Percentiles rank a stretch among this genome's conserved stretches.
phyloP scores from a whole-genome alignment of 2,888 invertebrate species.

The Dolichomitus sp. region DNA sequence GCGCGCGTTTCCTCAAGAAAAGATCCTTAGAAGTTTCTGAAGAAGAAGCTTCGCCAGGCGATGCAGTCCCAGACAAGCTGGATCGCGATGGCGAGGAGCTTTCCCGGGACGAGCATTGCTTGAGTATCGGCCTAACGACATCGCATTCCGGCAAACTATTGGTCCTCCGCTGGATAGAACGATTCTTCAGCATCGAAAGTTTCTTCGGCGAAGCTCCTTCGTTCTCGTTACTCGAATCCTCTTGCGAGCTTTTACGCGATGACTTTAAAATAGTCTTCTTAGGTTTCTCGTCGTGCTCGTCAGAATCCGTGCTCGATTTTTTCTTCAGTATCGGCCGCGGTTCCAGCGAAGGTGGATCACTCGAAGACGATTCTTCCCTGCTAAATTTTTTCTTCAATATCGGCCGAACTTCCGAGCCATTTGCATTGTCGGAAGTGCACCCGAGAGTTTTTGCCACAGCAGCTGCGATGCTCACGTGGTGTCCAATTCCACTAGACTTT shows the following conservation, averaged over 20 bases:
- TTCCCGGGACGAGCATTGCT: slow-evolving; percentile 88
- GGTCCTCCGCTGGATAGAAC: slow-evolving; percentile 88
- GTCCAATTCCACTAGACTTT: slow-evolving; percentile 87
- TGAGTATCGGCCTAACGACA: slow-evolving; percentile 89
- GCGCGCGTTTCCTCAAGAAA: slow-evolving; percentile 80
- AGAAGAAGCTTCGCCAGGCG: slow-evolving; percentile 86
- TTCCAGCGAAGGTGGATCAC: slow-evolving; percentile 79
- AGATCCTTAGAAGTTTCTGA: slow-evolving; percentile 86
- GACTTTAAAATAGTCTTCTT: slow-evolving; percentile 93
- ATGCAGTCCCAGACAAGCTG: slow-evolving; percentile 88
- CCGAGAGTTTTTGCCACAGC: slow-evolving; percentile 88
- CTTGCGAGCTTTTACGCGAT: slow-evolving; percentile 90
- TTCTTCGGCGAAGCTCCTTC: slow-evolving; percentile 88
- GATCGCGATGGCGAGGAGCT: slow-evolving; percentile 90
- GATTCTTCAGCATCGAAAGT: slow-evolving; percentile 88
- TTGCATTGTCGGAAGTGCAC: slow-evolving; percentile 73
- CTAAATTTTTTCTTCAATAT: slow-evolving; percentile 95
- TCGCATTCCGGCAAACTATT: slow-evolving; percentile 87
- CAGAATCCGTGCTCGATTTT: slow-evolving; percentile 92
- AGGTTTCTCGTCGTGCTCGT: slow-evolving; percentile 91
- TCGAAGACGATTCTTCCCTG: slow-evolving; percentile 88
- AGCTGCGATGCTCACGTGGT: slow-evolving; percentile 91
- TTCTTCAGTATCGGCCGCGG: slow-evolving; percentile 94
- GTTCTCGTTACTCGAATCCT: slow-evolving; percentile 88
- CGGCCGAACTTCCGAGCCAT: slow-evolving; percentile 90